Evolutionary conservation across 2,888 invertebrate species (phyloP).

Genomic region (Iselma pallidipennis): DNA sequence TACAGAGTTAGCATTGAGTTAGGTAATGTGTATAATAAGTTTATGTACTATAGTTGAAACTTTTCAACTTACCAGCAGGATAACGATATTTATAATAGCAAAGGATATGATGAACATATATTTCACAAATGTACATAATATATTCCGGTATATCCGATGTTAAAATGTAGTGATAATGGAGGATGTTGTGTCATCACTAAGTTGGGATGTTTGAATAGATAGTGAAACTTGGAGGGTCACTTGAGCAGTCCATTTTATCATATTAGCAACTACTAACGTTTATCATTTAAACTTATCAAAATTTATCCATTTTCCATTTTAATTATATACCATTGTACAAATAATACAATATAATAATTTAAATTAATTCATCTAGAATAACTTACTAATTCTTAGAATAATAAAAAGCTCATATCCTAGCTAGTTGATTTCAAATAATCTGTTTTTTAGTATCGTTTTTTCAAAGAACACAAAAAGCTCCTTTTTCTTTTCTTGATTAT

Average conservation of each 20-base stretch:
- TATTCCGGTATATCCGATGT: conserved; percentile 43
- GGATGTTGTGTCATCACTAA: conserved; percentile 35
- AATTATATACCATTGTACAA: too few relatives aligned
- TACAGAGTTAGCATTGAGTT: not conserved
- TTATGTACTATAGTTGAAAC: not conserved
- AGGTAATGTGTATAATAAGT: not conserved
- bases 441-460: conserved; percentile 1
- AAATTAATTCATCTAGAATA: not conserved
- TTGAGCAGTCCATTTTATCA: conserved; percentile 18
- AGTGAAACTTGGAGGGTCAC: conserved; percentile 35
- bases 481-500: not conserved
- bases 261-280: conserved; percentile 11
- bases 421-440: not conserved
- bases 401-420: not conserved
- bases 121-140: conserved; percentile 29
- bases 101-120: conserved; percentile 32
- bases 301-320: too few relatives aligned
- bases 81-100: conserved; percentile 13
- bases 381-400: not conserved
- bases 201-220: conserved; percentile 40
- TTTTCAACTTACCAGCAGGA: not conserved
- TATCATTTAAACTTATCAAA: conserved; percentile 2
- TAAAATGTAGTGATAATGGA: conserved; percentile 43
- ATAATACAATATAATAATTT: not conserved
- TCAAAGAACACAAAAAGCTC: conserved; percentile 1